Evolutionary conservation across 53 echinoderm and acorn worm genomes (phyloP).

Genomic region (Antedon mediterranea): DNA sequence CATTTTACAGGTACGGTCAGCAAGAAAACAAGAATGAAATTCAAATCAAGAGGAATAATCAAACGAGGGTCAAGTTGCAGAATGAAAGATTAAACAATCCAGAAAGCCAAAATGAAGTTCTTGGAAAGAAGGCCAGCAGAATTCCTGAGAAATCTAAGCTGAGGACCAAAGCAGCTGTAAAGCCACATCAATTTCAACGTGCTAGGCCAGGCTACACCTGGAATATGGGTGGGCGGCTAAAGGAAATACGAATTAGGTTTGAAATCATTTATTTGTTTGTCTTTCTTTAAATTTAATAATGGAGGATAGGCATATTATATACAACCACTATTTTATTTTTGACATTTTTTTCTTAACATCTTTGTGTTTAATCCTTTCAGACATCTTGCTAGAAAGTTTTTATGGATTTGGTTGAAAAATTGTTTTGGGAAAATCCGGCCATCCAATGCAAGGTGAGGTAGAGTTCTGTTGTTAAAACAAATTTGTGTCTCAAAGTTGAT

Average conservation of each 20-base stretch:
- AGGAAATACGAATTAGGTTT: constrained; percentile 43
- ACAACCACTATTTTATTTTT: neutral
- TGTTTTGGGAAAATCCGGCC: constrained; percentile 29
- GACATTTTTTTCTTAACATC: constrained; percentile 6
- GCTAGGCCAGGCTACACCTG: constrained; percentile 36
- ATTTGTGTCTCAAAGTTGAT: too few relatives aligned
- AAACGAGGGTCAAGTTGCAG: neutral
- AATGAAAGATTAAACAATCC: neutral
- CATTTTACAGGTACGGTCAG: neutral
- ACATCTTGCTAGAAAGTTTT: constrained; percentile 47
- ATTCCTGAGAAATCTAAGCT: too few relatives aligned
- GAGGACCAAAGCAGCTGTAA: too few relatives aligned
- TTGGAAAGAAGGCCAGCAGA: neutral
- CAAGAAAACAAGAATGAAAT: too few relatives aligned
- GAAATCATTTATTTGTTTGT: neutral
- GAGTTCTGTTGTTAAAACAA: neutral
- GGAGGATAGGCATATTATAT: too few relatives aligned
- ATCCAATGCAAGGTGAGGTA: constrained; percentile 21
- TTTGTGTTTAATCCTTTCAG: constrained; percentile 5
- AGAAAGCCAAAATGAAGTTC: too few relatives aligned
- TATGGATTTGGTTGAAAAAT: constrained; percentile 27
- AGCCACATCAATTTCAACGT: neutral
- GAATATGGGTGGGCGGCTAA: constrained; percentile 42
- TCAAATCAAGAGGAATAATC: too few relatives aligned
- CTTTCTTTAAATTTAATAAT: too few relatives aligned